phyloP scores from a whole-genome alignment of 2,888 invertebrate species.

The Idaea straminata region DNA sequence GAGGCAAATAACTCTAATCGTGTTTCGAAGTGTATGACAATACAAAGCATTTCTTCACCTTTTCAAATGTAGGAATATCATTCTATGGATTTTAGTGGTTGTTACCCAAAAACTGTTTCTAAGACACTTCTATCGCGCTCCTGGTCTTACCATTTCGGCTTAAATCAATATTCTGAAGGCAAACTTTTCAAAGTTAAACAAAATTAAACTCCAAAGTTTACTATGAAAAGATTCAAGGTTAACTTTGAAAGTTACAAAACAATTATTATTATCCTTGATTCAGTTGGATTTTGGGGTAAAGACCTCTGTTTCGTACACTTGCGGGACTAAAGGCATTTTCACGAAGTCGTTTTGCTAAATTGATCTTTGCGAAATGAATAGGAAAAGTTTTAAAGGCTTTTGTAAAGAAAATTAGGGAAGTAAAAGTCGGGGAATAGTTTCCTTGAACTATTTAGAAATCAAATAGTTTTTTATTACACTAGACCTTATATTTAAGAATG shows the following conservation, averaged over 20 bases:
- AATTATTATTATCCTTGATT: background rate
- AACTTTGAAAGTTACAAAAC: background rate
- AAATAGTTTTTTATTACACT: too few species aligned
- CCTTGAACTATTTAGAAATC: background rate
- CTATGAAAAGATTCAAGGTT: background rate
- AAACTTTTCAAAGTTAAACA: slow-evolving; percentile 12
- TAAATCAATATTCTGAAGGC: too few species aligned
- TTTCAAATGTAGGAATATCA: too few species aligned
- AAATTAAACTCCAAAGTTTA: background rate
- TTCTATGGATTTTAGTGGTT: too few species aligned
- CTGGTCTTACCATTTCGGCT: too few species aligned
- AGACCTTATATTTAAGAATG: too few species aligned
- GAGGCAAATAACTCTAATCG: too few species aligned
- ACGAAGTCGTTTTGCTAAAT: slow-evolving; percentile 30
- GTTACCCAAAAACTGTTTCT: too few species aligned
- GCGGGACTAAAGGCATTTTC: slow-evolving; percentile 26
- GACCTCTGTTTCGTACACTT: slow-evolving; percentile 7
- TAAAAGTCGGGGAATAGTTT: background rate
- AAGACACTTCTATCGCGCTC: too few species aligned
- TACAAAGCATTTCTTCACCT: too few species aligned
- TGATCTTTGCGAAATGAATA: slow-evolving; percentile 36
- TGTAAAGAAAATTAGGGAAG: background rate
- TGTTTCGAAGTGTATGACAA: too few species aligned
- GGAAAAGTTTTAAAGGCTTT: slow-evolving; percentile 27
- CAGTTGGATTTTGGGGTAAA: background rate